These are phyloP conservation scores for Poecilia wingei DNA, from an alignment of 2,797 vertebrate species.

Conservation along the genomic window DNA sequence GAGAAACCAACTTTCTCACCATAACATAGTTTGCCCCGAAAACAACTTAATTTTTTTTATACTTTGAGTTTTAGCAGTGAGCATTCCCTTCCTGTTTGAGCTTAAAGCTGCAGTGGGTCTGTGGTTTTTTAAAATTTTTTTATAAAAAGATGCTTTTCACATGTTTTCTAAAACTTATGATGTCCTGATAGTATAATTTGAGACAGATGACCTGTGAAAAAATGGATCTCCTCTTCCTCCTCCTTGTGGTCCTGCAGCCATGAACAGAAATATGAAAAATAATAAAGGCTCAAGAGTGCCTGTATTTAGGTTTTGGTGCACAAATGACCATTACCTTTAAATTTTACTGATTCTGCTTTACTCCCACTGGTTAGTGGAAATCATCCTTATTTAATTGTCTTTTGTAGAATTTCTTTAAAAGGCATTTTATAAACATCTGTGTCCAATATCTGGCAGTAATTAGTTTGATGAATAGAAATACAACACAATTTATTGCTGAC, in stretches of 20 bases:
- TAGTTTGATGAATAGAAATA: not conserved
- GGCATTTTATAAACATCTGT: not conserved
- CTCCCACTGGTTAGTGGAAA: not conserved
- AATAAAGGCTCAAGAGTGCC: too few relatives aligned
- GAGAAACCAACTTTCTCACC: not conserved
- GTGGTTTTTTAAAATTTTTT: too few relatives aligned
- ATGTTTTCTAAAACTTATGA: too few relatives aligned
- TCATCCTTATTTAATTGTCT: not conserved
- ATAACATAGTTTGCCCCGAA: not conserved
- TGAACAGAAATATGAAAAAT: too few relatives aligned
- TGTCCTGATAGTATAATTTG: too few relatives aligned
- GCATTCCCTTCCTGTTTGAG: not conserved
- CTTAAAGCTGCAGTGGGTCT: not conserved
- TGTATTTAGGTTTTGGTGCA: not conserved
- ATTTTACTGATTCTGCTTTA: not conserved
- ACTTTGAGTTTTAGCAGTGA: not conserved
- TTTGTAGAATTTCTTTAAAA: not conserved
- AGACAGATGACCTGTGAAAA: too few relatives aligned
- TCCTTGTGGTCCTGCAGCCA: too few relatives aligned
- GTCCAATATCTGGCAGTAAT: constrained; percentile 3
- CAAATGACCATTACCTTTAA: not conserved
- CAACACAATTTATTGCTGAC: not conserved
- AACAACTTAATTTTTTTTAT: not conserved
- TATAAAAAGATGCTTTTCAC: too few relatives aligned
- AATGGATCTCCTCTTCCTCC: too few relatives aligned